Evolutionary conservation across 2,888 invertebrate species (phyloP), one percentile per base, ranked within the genome.

Genomic region (Tuta absoluta): DNA sequence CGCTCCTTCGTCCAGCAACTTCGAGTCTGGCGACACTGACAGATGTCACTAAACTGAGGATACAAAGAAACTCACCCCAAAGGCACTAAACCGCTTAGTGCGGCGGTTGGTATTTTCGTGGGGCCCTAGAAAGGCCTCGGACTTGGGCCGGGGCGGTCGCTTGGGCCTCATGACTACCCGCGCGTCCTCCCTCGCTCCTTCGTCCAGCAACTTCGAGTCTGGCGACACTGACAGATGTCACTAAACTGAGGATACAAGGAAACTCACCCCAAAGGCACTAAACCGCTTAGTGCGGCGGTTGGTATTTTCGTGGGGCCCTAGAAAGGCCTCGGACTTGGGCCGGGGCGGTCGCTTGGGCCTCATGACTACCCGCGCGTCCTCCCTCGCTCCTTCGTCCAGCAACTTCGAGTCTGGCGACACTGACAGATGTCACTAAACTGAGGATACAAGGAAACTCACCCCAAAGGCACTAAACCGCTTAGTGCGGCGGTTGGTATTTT

Each of bases 391-490:
- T 81, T 97, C 97, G 87, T 98, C 97, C 76, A 98, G 93, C 75
- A 97, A 93, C 88, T 97, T 97, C 75, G 97, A 97, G 92, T 98
- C 97, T 77, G 97, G 97, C 69, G 97, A 97, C 77, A 97, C 97
- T 67, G 97, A 97, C 79, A 97, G 93, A 89, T 97, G 97, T 82
- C 97, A 14, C 8, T 33, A 8, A 8, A 19, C 4, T 17, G 19
- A 5, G 0, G n/a, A 24, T 24, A 28, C 23, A 41, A 37, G 14
- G 11, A 8, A 64, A 93, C 95, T 94, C 87, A 98, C 98, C 94
- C 98, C 98, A 93, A 98, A 98, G 88, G 98, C 98, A 86, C 98
- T 98, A 93, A 97, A 98, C 88, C 98, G 94, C 93, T 98, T 98
- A 81, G 96, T 95, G 86, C 96, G 94, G 89, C 97, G 93, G 89